Conservation (phyloP, 2,797 vertebrate species). For the Simalia tracyae region DNA sequence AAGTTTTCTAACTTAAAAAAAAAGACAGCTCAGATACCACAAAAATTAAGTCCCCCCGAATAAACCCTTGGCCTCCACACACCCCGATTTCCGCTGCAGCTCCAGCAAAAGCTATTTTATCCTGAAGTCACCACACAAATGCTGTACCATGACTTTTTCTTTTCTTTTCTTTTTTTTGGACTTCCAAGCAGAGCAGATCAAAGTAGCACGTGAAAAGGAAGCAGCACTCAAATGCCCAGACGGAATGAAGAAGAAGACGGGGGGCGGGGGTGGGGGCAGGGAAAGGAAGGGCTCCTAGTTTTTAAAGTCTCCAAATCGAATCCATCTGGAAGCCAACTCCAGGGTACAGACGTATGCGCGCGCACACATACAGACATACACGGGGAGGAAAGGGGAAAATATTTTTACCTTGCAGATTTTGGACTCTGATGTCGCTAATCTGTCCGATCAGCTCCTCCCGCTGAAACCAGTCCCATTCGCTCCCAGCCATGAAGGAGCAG, state of each 20-base stretch:
- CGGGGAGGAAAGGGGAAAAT: neutral
- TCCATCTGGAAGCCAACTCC: constrained; percentile 14
- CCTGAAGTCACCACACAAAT: neutral
- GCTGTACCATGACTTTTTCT: neutral
- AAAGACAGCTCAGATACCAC: neutral
- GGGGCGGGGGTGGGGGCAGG: neutral
- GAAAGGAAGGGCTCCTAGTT: neutral
- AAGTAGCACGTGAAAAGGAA: constrained; percentile 10
- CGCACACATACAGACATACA: neutral
- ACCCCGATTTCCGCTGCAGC: neutral
- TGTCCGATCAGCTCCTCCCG: constrained; percentile 95
- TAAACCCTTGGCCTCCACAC: neutral
- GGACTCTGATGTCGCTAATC: constrained; percentile 95
- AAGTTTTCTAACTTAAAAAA: neutral
- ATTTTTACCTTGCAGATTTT: constrained; percentile 92
- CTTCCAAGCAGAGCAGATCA: neutral
- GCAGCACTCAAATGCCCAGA: neutral
- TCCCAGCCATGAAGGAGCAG: constrained; percentile 83
- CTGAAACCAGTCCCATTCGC: constrained; percentile 93
- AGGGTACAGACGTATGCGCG: neutral
- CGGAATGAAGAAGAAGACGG: neutral
- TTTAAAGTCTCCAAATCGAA: constrained; percentile 11
- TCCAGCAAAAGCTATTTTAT: neutral
- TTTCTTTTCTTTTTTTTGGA: neutral
- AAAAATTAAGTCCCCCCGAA: neutral